Evolutionary conservation across 2,113 vertebrate species (phyloP).

Genomic region (Tetraodon nigroviridis): DNA sequence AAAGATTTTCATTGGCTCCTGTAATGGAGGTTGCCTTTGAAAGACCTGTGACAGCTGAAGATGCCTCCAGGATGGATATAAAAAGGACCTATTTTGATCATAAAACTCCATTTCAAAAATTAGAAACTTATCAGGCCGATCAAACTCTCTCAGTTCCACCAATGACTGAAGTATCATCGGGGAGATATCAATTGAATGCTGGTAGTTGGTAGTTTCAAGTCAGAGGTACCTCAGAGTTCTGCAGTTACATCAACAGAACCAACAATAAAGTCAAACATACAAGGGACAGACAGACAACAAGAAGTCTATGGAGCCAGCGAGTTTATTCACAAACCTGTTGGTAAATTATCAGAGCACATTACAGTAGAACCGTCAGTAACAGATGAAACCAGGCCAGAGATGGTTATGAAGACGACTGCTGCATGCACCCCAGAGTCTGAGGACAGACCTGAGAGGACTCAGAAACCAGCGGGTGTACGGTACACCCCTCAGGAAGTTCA

Average conservation of each 20-base stretch:
- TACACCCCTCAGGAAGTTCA: conserved; percentile 8
- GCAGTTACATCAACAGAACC: too few relatives aligned
- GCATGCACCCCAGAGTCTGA: background rate
- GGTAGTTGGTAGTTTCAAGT: conserved; percentile 10
- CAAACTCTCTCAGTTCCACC: background rate
- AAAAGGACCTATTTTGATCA: conserved; percentile 10
- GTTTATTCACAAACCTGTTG: too few relatives aligned
- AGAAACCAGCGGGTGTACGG: conserved; percentile 1
- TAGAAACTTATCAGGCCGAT: background rate
- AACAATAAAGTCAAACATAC: too few relatives aligned
- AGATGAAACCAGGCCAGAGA: conserved; percentile 33
- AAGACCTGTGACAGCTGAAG: background rate
- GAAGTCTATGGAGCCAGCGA: too few relatives aligned
- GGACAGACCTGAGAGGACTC: background rate
- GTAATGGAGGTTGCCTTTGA: conserved; percentile 17
- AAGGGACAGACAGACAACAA: too few relatives aligned
- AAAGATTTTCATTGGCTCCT: conserved; percentile 7
- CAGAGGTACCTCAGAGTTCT: background rate
- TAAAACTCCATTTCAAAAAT: conserved; percentile 9
- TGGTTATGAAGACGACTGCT: background rate
- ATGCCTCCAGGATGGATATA: background rate
- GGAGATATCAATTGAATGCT: background rate
- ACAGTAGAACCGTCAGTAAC: conserved; percentile 48
- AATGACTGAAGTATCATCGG: conserved; percentile 7
- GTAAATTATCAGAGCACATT: too few relatives aligned